Conservation (phyloP, 2,797 vertebrate species). For the Anas georgica region DNA sequence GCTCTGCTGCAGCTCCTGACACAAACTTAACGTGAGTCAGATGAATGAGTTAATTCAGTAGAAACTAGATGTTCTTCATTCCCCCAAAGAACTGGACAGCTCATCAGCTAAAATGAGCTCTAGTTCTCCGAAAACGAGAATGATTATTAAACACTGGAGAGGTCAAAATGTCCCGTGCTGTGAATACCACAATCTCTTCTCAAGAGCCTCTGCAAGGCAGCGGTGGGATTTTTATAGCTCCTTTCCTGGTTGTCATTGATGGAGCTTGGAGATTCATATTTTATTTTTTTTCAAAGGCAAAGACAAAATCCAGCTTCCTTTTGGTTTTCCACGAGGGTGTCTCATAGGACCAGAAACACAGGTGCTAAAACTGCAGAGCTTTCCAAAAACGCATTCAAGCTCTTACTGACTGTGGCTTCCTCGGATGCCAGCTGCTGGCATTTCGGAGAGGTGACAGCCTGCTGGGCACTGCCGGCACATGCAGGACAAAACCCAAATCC, state of each 20-base stretch:
- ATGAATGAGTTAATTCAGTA: neutral
- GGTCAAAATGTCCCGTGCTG: neutral
- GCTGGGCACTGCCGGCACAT: neutral
- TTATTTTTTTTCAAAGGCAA: neutral
- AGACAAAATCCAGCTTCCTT: neutral
- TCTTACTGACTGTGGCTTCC: neutral
- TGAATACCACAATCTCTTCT: fast-evolving
- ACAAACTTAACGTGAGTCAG: neutral
- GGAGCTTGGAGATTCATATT: neutral
- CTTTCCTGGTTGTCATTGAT: neutral
- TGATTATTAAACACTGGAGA: neutral
- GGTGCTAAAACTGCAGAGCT: neutral
- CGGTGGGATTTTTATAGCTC: neutral
- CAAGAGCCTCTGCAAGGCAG: neutral
- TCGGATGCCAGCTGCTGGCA: slow-evolving; percentile 2
- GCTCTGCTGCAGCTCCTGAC: neutral
- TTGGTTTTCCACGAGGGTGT: neutral
- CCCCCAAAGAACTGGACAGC: neutral
- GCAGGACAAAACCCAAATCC: neutral
- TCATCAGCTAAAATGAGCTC: neutral
- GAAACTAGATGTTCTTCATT: neutral
- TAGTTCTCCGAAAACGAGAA: neutral
- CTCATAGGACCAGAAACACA: neutral
- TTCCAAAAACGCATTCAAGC: neutral
- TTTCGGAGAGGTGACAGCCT: neutral